Evolutionary conservation across 2,797 vertebrate genomes (phyloP), one percentile per base, ranked within the genome.

Genomic region (Protosalanx chinensis): DNA sequence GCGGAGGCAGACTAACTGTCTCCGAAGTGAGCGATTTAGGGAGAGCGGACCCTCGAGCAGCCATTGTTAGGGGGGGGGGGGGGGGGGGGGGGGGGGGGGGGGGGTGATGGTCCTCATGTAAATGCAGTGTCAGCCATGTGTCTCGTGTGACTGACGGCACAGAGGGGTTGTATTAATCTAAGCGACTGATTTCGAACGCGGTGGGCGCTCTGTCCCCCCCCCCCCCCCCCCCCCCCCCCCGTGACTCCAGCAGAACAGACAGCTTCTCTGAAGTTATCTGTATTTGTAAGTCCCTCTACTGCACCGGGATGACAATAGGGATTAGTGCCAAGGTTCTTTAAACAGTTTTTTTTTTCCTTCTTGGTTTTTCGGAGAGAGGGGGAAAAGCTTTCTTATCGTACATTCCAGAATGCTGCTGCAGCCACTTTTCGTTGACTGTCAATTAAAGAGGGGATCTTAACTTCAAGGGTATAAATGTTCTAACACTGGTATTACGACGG

Each of bases 361-460:
- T 67, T 76, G 79, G 58, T 78, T 87, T 84, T 78, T 84, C 64
- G 46, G 71, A 60, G 63, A 32, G 49, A n/a, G 64, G 66, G 73
- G 53, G 70, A 20, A 46, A 49, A 33, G 68, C 59, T 64, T 79
- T 82, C 90, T 93, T 94, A 94, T 94, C 92, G 78, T 89, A 71
- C 87, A 83, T 82, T 79, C 83, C 92, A 91, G 92, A 86, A 91
- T 91, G 89, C 91, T 80, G 86, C 87, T 64, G 82, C 87, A 87
- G 87, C 90, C 88, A 81, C 78, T 88, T 93, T 92, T 92, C 84
- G 88, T 90, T 90, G 88, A 88, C 92, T 93, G 93, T 93, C 92
- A 93, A 93, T 93, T 93, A 93, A 91, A 93, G 89, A 90, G 90
- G 85, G 91, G 93, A 93, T 93, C 92, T 93, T 93, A 93, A 93